Percentiles rank a stretch among this genome's conserved stretches.
Evolutionary conservation across 1,140 invertebrate species (phyloP).

Genomic region (Psix sp.): DNA sequence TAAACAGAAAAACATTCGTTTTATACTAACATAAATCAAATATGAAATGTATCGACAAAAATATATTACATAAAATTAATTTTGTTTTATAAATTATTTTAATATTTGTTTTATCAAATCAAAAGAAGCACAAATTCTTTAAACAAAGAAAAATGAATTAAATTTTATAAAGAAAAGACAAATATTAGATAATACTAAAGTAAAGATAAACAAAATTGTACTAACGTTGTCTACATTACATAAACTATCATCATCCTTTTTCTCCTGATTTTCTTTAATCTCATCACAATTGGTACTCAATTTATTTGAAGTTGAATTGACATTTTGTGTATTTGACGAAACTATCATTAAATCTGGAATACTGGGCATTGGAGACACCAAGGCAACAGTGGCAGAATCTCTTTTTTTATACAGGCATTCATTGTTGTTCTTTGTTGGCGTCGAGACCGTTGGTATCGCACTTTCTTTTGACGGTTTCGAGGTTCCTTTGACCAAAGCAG

Average conservation of each 20-base stretch:
- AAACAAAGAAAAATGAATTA: not conserved
- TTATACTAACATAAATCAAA: no score
- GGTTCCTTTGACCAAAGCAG: conserved; percentile 92
- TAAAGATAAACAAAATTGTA: no score
- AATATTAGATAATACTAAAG: not conserved
- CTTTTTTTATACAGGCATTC: conserved; percentile 74
- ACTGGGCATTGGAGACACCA: conserved; percentile 86
- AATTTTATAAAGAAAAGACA: not conserved
- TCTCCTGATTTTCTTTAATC: conserved; percentile 78
- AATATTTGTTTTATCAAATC: no score
- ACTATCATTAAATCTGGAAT: conserved; percentile 76
- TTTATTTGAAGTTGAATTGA: conserved; percentile 83
- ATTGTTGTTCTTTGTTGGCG: conserved; percentile 63
- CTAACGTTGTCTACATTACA: conserved; percentile 71
- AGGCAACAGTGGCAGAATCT: conserved; percentile 81
- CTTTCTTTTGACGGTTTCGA: conserved; percentile 80
- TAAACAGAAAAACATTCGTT: no score
- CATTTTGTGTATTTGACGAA: conserved; percentile 79
- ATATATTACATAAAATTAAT: no score
- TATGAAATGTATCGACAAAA: no score
- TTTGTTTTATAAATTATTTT: no score
- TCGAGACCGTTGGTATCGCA: conserved; percentile 57
- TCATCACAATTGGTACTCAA: conserved; percentile 83
- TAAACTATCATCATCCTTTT: no score
- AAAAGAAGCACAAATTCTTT: not conserved